Evolutionary conservation across 92 coral and sea anemone genomes (phyloP).

Genomic region (Phenganax subtilis): DNA sequence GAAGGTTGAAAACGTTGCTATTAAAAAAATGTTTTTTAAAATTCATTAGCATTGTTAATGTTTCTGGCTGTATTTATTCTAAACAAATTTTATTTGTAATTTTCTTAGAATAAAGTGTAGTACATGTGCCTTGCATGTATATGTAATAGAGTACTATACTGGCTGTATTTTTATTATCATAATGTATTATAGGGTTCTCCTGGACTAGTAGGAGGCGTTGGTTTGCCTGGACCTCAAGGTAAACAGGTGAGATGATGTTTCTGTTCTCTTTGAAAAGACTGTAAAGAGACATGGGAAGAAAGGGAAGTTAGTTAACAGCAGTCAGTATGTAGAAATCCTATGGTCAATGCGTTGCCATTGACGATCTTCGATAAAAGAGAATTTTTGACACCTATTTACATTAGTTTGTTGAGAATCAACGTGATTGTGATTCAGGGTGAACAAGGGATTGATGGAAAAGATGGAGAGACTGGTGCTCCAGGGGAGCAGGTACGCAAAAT

Average conservation of each 20-base stretch:
- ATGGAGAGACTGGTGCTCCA: slow-evolving; percentile 15
- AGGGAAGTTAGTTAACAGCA: too few species aligned
- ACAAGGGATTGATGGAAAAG: slow-evolving; percentile 18
- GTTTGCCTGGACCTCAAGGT: slow-evolving; percentile 26
- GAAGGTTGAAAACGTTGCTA: neutral
- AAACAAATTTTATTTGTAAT: too few species aligned
- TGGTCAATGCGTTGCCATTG: too few species aligned
- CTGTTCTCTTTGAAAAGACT: neutral
- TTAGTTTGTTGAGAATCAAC: neutral
- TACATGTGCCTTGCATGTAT: too few species aligned
- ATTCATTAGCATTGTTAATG: too few species aligned
- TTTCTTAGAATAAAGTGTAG: too few species aligned
- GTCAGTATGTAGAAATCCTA: too few species aligned
- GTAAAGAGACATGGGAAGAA: too few species aligned
- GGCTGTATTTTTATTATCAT: neutral
- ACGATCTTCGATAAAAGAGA: too few species aligned
- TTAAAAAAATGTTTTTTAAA: neutral
- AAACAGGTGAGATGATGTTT: slow-evolving; percentile 14
- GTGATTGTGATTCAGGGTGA: slow-evolving; percentile 6
- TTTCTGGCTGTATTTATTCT: too few species aligned
- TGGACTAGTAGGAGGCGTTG: neutral
- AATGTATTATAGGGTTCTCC: slow-evolving; percentile 16
- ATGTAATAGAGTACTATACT: too few species aligned
- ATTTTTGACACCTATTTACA: too few species aligned
- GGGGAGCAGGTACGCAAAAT: slow-evolving; percentile 18